Base-by-base conservation (phyloP, 2,888 invertebrate species). In the Catocala sponsa region DNA sequence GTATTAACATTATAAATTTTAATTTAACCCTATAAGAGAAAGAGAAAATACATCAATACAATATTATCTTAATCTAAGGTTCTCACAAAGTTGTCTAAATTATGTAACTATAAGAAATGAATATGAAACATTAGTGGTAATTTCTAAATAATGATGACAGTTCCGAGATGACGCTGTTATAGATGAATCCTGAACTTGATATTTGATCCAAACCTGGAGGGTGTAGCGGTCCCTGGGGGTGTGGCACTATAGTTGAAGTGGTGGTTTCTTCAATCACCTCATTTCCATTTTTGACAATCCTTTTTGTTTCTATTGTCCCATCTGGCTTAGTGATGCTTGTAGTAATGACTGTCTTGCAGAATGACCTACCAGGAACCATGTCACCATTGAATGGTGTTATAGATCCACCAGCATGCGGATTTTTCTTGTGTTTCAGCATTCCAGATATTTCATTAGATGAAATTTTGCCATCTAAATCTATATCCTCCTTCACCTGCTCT, bases 401-500 rank as follows among this genome's bases (percentile, higher is more conserved):
- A 9, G 74, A 62, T 15, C 61, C 62, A 11, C 68, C 33, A 32
- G 64, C 71, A 9, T 76, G 79, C 0, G 70, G 65, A 35, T 86
- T 83, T 25, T 87, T 86, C 38, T 89, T 90, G 56, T 86, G 80
- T 76, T 90, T 90, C 52, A 93, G 79, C 53, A 94, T 76, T 0
- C 92, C 91, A 2, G 92, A 90, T 78, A 94, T 90, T 69, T 94
- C 92, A 32, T 91, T 83, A 1, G 93, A 90, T 10, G 92, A 90
- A 50, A 94, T 86, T 80, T 91, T 90, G 9, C 94, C 94, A 72
- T 94, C 94, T 70, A 94, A 83, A 78, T 93, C 91, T 0, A 85
- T 73, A 42, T 94, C 94, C 74, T 86, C 80, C 66, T 85, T 87
- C 0, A 70, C 79, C 9, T 85, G 73, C 25, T 88, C 83, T 44